Percentiles rank a stretch among this genome's conserved stretches.
Evolutionary conservation across 2,797 vertebrate species (phyloP).

Genomic region (Erithacus rubecula): DNA sequence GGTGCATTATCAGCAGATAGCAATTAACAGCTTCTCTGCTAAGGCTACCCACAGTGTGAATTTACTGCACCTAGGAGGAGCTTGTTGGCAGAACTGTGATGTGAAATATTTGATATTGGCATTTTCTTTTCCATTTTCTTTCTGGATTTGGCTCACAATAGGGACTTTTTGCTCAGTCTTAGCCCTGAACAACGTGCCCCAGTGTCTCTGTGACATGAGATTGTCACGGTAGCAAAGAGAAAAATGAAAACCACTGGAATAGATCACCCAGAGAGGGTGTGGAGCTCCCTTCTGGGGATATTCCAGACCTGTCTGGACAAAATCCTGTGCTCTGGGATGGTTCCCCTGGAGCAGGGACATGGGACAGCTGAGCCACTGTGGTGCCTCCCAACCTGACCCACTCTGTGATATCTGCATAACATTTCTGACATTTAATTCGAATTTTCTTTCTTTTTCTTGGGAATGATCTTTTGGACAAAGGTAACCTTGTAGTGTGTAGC

Average conservation of each 20-base stretch:
- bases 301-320: neutral
- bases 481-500: neutral
- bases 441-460: neutral
- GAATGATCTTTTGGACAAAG: neutral
- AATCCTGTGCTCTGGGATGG: neutral
- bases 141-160: neutral
- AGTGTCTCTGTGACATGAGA: neutral
- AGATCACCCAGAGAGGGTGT: neutral
- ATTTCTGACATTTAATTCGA: neutral
- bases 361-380: neutral
- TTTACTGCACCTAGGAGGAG: constrained; percentile 19
- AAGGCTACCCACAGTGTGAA: neutral
- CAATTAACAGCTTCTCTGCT: neutral
- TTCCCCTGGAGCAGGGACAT: neutral
- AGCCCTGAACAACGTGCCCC: neutral
- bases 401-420: accelerated
- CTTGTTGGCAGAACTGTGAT: constrained; percentile 80
- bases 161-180: neutral
- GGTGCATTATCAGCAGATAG: neutral
- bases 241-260: neutral
- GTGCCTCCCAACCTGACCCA: neutral
- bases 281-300: neutral
- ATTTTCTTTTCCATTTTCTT: neutral
- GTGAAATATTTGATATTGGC: neutral
- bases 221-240: neutral